Evolutionary conservation across 2,888 invertebrate genomes (phyloP), one percentile per base, ranked within the genome.

Genomic region (Harpalus rubripes): DNA sequence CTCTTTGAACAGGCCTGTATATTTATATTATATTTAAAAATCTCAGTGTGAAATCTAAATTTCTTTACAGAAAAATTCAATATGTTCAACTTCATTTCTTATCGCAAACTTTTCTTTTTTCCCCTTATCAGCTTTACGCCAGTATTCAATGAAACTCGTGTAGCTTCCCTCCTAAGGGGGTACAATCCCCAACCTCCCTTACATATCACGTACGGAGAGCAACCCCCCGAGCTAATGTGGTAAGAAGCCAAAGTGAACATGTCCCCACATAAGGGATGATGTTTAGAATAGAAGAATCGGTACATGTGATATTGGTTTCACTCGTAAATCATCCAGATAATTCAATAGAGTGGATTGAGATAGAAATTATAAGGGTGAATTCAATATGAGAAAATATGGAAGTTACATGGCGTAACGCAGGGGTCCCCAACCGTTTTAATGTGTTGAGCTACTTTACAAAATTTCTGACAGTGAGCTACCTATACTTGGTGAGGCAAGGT

Each of bases 251-350:
- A 52, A 52, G 44, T 52, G 44, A 52, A 52, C 44, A 52, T 52
- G 44, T 52, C 44, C 44, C 44, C 44, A 52, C 44, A 52, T 52
- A 52, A 52, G 44, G 44, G 44, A 52, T 52, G 44, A 52, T 52
- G 44, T 52, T 52, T 52, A 52, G 44, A 52, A 12, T 12, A 52
- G 8, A 52, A 52, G 8, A 52, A 52, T 52, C 8, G 7, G 1
- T 52, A 52, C 6, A 52, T 52, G 44, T 52, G 44, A 52, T 52
- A 52, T 52, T 52, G 44, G 44, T 52, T 12, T 12, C 10, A 12
- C 10, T 52, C 44, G 44, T 52, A 52, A 52, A 52, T 52, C 44
- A 52, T 52, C 44, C 5, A 32, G 32, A 32, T 32, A 32, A 32
- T 32, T 12, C 44, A 52, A 52, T 52, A 52, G 44, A 12, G 44